Base-by-base conservation (phyloP, 2,113 vertebrate species). In the Strigops habroptila region DNA sequence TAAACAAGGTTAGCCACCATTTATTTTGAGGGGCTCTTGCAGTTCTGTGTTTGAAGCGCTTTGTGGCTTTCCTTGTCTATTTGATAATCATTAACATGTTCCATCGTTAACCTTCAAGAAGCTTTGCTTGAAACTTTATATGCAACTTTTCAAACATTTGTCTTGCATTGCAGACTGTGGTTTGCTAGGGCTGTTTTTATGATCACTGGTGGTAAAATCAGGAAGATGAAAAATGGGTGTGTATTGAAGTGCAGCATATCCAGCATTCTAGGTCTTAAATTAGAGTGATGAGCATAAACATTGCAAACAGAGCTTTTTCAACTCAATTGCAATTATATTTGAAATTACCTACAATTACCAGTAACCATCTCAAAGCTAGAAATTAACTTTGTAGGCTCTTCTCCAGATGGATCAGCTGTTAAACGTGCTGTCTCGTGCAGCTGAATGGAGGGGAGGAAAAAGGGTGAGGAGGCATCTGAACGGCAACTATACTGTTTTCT, bases 271-370 rank as follows among this genome's bases (percentile, higher is more conserved):
- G 97, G 98, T 97, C 98, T 98, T 98, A 98, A 99, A 99, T 98
- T 98, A 99, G 98, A 98, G 98, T 97, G 97, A 98, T 97, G 98
- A 98, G 98, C 98, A 97, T 98, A 98, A 99, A 98, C 98, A 98
- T 67, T 97, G 97, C 98, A 98, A 98, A 98, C 96, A 96, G 97
- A 97, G 97, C 97, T 98, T 98, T 98, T 97, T 83, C 97, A 98
- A 97, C 98, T 98, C 98, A 93, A 99, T 98, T 98, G 98, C 98
- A 98, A 98, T 98, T 98, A 98, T 98, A 98, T 98, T 98, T 98
- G 97, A 99, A 99, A 99, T 98, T 98, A 98, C 98, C 98, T 98
- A 98, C 98, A 99, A 99, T 99, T 99, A 99, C 98, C 98, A 98
- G 97, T 83, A 97, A 98, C 96, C 97, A 91, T 97, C 97, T 98